A percentile compares a stretch with the other conserved stretches of the same genome.
Conservation (phyloP, 2,888 invertebrate genomes). For the Lasioglossum marginatum region DNA sequence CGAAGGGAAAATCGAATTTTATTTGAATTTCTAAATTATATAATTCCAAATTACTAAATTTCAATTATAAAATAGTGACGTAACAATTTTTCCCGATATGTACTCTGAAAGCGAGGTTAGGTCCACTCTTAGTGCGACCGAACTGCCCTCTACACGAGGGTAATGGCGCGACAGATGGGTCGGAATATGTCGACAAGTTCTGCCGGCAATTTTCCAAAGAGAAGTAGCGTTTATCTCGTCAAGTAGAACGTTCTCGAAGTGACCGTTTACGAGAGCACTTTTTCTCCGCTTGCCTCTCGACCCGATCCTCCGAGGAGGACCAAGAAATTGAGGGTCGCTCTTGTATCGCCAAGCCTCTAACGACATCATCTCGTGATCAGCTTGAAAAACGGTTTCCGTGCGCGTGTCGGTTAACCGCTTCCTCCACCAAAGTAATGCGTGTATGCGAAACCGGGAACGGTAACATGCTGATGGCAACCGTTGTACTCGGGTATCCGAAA, state of each 20-base stretch:
- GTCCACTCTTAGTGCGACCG: no score
- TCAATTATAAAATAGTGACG: no score
- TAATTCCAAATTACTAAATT: no score
- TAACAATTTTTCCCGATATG: no score
- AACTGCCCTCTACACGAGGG: no score
- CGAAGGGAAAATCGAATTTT: no score
- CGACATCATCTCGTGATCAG: slow-evolving; percentile 16
- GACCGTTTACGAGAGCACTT: background rate
- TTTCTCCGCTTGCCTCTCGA: background rate
- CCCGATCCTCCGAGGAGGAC: background rate
- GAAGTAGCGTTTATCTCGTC: background rate
- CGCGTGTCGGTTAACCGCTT: background rate
- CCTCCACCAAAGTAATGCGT: background rate
- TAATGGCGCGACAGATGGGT: no score
- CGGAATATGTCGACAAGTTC: no score
- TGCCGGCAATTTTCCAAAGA: background rate
- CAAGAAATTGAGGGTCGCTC: background rate
- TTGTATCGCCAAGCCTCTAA: slow-evolving; percentile 2
- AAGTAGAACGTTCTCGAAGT: background rate
- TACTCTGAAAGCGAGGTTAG: no score
- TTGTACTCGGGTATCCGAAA: background rate
- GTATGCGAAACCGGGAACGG: background rate
- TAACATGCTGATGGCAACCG: background rate
- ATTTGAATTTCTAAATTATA: no score
- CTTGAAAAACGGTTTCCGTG: slow-evolving; percentile 9